Evolutionary conservation across 2,797 vertebrate genomes (phyloP).

Genomic region (Lepus townsendii): DNA sequence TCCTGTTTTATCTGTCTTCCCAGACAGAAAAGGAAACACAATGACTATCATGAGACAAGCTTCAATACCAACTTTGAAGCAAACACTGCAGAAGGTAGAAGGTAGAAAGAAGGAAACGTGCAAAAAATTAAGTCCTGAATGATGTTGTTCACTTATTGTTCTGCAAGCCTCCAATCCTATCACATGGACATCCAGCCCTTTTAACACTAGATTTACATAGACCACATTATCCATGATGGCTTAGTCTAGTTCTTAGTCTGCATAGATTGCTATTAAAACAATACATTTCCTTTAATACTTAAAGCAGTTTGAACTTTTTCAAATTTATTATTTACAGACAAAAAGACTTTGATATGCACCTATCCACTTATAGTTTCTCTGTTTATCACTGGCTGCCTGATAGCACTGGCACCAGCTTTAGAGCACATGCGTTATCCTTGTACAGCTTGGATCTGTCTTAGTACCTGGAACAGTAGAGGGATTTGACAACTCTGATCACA

Average conservation of each 20-base stretch:
- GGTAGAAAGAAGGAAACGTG: neutral
- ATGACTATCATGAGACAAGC: neutral
- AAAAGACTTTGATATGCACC: neutral
- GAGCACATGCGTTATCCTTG: neutral
- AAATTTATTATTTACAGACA: constrained; percentile 19
- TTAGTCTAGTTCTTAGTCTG: neutral
- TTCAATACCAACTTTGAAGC: neutral
- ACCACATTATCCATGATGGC: neutral
- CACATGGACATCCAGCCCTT: neutral
- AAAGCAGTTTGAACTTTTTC: constrained; percentile 25
- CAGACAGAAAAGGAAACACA: constrained; percentile 8
- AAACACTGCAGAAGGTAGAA: neutral
- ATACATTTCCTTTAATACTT: neutral
- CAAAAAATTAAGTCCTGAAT: neutral
- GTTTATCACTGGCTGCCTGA: neutral
- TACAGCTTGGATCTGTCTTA: neutral
- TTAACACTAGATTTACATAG: neutral
- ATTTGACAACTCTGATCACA: neutral
- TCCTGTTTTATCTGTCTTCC: neutral
- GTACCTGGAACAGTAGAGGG: neutral
- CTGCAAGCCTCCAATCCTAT: neutral
- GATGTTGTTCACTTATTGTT: neutral
- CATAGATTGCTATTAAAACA: constrained; percentile 25
- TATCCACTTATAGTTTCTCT: neutral
- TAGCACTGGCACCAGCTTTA: neutral